These are phyloP conservation scores for Lepidonotus clava DNA, from an alignment of 2,888 invertebrate genomes.

Conservation along the genomic window DNA sequence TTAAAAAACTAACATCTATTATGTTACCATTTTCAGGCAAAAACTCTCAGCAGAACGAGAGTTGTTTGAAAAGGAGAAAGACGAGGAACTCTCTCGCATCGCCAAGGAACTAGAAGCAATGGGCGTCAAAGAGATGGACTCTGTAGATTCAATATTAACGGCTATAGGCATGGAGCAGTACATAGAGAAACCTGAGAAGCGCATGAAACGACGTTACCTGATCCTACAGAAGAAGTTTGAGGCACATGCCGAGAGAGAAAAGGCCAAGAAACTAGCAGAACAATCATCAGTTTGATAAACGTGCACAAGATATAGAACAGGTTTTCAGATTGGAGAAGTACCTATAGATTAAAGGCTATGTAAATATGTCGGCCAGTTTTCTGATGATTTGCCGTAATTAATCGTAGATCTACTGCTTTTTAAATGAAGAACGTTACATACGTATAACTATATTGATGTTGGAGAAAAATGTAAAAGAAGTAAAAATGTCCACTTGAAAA, in stretches of 20 bases:
- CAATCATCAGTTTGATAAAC: too few relatives aligned
- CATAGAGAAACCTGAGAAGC: background rate
- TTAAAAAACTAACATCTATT: too few relatives aligned
- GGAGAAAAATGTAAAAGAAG: too few relatives aligned
- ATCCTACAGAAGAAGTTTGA: conserved; percentile 59
- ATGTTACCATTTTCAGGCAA: conserved; percentile 80
- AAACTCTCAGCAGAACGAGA: conserved; percentile 87
- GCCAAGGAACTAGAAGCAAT: conserved; percentile 65
- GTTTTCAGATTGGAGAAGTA: too few relatives aligned
- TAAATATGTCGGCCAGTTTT: too few relatives aligned
- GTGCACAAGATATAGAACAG: too few relatives aligned
- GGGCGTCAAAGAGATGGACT: conserved; percentile 57
- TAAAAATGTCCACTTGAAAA: too few relatives aligned
- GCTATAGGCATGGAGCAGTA: conserved; percentile 55
- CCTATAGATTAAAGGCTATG: too few relatives aligned
- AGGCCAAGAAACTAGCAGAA: conserved; percentile 30
- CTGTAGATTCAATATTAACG: conserved; percentile 50
- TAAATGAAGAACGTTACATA: too few relatives aligned
- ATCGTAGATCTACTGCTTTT: too few relatives aligned
- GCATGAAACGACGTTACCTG: conserved; percentile 37
- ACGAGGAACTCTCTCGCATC: conserved; percentile 71
- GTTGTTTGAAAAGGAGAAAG: conserved; percentile 86
- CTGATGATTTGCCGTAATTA: too few relatives aligned
- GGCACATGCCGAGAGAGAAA: conserved; percentile 55
- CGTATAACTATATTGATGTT: too few relatives aligned